Evolutionary conservation across 2,888 invertebrate species (phyloP).

Genomic region (Drosophila monieri): DNA sequence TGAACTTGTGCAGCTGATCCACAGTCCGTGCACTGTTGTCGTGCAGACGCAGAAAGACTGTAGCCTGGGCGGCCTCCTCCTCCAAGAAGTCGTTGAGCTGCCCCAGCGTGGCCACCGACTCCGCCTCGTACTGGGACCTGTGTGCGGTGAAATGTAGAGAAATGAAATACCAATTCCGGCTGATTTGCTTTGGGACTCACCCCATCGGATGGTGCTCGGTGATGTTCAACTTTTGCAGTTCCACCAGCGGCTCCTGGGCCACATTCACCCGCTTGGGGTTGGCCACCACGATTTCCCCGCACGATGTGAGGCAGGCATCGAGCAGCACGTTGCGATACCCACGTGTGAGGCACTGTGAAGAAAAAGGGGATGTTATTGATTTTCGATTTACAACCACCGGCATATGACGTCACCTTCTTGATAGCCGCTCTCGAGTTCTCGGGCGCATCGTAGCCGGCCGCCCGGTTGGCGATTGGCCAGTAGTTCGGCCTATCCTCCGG

Average conservation of each 20-base stretch:
- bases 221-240: slow-evolving; percentile 82
- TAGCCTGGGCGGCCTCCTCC: slow-evolving; percentile 73
- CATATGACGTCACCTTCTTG: slow-evolving; percentile 75
- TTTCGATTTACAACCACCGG: slow-evolving; percentile 53
- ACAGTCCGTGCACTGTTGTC: slow-evolving; percentile 81
- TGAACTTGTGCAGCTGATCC: slow-evolving; percentile 78
- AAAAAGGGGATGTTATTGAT: slow-evolving; percentile 64
- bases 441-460: slow-evolving; percentile 83
- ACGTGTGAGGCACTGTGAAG: slow-evolving; percentile 79
- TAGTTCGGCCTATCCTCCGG: slow-evolving; percentile 81
- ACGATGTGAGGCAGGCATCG: slow-evolving; percentile 82
- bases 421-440: slow-evolving; percentile 83
- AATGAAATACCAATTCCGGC: slow-evolving; percentile 7
- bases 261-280: slow-evolving; percentile 78
- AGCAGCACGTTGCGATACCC: slow-evolving; percentile 83
- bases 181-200: slow-evolving; percentile 55
- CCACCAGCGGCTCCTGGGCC: slow-evolving; percentile 74
- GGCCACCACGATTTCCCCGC: slow-evolving; percentile 82
- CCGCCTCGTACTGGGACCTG: slow-evolving; percentile 82
- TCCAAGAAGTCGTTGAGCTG: slow-evolving; percentile 79
- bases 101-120: slow-evolving; percentile 80
- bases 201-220: slow-evolving; percentile 83
- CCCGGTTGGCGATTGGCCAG: slow-evolving; percentile 83
- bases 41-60: slow-evolving; percentile 81
- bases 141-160: slow-evolving; percentile 2